These are phyloP conservation scores for Eueides isabella DNA, from an alignment of 1,140 invertebrate species.

Conservation along the genomic window DNA sequence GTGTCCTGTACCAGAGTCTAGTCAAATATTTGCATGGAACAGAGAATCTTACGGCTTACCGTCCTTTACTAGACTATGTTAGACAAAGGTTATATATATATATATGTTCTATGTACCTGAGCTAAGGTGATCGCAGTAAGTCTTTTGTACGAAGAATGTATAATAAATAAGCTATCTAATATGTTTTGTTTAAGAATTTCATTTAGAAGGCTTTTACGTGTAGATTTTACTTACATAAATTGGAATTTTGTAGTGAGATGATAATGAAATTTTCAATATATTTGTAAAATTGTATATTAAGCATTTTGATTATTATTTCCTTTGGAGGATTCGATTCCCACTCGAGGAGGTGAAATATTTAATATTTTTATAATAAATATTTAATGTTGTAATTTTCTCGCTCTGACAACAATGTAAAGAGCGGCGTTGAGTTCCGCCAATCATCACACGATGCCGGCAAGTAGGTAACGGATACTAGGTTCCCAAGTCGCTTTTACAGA, in stretches of 20 bases:
- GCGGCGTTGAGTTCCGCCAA: too few species aligned
- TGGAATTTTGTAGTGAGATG: not conserved
- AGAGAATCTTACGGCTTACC: not conserved
- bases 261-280: too few species aligned
- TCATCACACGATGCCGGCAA: too few species aligned
- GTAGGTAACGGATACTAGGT: too few species aligned
- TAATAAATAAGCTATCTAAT: not conserved
- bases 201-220: not conserved
- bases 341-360: too few species aligned
- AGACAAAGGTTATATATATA: not conserved
- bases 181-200: not conserved
- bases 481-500: too few species aligned
- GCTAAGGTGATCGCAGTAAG: conserved; percentile 1
- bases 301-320: too few species aligned
- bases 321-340: too few species aligned
- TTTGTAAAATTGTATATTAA: too few species aligned
- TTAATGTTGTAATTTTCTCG: too few species aligned
- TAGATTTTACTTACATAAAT: not conserved
- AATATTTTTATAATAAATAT: too few species aligned
- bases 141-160: conserved; percentile 12
- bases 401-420: too few species aligned
- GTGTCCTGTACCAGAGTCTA: not conserved
- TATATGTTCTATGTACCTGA: not conserved
- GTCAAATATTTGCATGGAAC: conserved; percentile 10
- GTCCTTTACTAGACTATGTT: conserved; percentile 3